Conservation (phyloP, 23 tunicate genomes). For the Ciona savignyi region DNA sequence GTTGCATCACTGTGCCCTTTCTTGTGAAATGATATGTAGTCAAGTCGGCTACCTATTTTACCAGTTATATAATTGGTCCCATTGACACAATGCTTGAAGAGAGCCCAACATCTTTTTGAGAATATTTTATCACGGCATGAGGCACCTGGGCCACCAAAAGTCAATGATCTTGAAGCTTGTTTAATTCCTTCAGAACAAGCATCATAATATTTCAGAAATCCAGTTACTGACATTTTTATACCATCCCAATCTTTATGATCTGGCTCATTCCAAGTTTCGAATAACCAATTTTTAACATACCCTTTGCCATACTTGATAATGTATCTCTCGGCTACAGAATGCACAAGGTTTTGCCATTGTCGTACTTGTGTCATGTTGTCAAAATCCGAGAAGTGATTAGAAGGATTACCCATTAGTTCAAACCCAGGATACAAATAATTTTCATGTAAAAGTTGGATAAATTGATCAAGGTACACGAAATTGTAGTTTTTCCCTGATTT, state of each 20-base stretch:
- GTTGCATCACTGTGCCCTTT: slow-evolving; percentile 53
- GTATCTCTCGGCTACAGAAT: slow-evolving; percentile 44
- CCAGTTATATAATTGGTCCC: slow-evolving; percentile 73
- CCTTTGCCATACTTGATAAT: slow-evolving; percentile 46
- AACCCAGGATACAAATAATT: slow-evolving; percentile 58
- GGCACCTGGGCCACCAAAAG: slow-evolving; percentile 91
- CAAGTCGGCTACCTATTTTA: slow-evolving; percentile 36
- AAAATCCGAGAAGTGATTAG: slow-evolving; percentile 59
- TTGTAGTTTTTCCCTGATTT: slow-evolving; percentile 11
- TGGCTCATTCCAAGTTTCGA: slow-evolving; percentile 97
- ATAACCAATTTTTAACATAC: slow-evolving; percentile 64
- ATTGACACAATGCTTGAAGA: slow-evolving; percentile 44
- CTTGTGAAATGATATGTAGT: slow-evolving; percentile 82
- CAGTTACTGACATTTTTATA: slow-evolving; percentile 57
- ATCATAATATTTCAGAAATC: slow-evolving; percentile 82
- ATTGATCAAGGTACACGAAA: slow-evolving; percentile 39
- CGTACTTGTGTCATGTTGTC: slow-evolving; percentile 52
- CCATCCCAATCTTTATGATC: slow-evolving; percentile 81
- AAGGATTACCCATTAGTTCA: slow-evolving; percentile 94
- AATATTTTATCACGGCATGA: slow-evolving; percentile 50
- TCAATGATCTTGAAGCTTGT: slow-evolving; percentile 14
- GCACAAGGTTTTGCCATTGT: slow-evolving; percentile 45
- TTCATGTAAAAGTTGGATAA: slow-evolving; percentile 21
- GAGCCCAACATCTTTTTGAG: slow-evolving; percentile 83
- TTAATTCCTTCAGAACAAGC: slow-evolving; percentile 68